phyloP scores from a whole-genome alignment of 2,888 invertebrate species.

The Macaria notata region DNA sequence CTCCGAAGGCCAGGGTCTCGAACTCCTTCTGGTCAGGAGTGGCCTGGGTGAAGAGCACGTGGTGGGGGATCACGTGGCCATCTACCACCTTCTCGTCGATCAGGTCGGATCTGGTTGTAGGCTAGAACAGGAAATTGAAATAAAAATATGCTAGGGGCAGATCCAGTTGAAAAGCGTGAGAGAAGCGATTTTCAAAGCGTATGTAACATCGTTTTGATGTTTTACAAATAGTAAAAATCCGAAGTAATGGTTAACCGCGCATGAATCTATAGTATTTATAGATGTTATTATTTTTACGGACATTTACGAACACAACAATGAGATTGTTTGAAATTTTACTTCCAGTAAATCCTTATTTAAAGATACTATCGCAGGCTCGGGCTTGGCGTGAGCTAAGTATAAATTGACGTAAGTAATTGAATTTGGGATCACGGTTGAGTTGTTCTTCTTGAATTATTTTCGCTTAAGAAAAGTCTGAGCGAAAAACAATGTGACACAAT shows the following conservation, averaged over 20 bases:
- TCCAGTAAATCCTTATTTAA: no score
- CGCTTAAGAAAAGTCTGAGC: background rate
- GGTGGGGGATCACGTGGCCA: conserved; percentile 93
- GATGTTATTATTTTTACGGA: no score
- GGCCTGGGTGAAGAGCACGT: conserved; percentile 93
- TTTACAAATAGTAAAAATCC: no score
- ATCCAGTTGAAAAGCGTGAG: background rate
- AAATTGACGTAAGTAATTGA: conserved; percentile 4
- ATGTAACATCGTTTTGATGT: no score
- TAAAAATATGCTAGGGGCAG: no score
- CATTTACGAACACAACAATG: no score
- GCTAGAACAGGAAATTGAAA: conserved; percentile 63
- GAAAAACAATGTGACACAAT: no score
- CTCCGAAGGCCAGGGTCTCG: conserved; percentile 91
- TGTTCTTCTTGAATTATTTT: conserved; percentile 1
- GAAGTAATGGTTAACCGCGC: no score
- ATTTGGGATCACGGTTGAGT: conserved; percentile 7
- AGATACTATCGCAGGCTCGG: background rate
- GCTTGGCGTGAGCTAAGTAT: background rate
- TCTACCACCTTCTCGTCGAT: conserved; percentile 93
- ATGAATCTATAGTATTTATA: no score
- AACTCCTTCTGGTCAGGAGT: conserved; percentile 88
- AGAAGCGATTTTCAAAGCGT: no score
- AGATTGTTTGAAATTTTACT: no score
- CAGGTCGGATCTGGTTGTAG: conserved; percentile 86